Evolutionary conservation across 2,113 vertebrate genomes (phyloP).

Genomic region (Morone saxatilis): DNA sequence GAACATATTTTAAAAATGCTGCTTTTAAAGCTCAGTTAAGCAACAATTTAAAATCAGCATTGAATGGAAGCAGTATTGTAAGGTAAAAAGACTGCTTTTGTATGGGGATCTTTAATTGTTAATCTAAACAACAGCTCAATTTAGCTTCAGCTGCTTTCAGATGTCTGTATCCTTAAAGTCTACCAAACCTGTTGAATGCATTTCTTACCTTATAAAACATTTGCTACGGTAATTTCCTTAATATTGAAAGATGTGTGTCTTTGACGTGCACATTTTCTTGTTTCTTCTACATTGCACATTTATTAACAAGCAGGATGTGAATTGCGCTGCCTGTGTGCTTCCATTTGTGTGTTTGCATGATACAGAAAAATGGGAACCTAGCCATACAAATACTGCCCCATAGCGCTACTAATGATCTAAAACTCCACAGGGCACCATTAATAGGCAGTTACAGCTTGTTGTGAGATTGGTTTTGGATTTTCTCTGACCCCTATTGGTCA

Average conservation of each 20-base stretch:
- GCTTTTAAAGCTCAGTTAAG: constrained; percentile 1
- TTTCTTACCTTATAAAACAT: neutral
- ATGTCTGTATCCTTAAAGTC: neutral
- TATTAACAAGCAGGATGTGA: neutral
- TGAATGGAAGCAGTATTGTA: neutral
- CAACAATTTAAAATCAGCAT: neutral
- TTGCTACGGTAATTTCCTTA: neutral
- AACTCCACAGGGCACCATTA: neutral
- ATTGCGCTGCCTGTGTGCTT: neutral
- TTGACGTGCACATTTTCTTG: neutral
- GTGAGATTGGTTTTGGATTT: neutral
- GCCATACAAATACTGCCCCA: too few relatives aligned
- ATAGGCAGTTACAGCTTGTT: neutral
- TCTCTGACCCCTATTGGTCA: neutral
- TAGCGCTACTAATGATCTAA: neutral
- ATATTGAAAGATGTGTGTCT: neutral
- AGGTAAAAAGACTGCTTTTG: neutral
- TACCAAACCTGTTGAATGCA: neutral
- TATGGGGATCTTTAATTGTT: neutral
- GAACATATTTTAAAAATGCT: constrained; percentile 12
- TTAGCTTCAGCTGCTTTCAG: neutral
- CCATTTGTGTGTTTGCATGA: neutral
- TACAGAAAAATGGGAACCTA: neutral
- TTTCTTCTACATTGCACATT: neutral
- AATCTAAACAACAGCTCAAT: neutral